phyloP scores from a whole-genome alignment of 2,797 vertebrate species.

The Tangara arthus region DNA sequence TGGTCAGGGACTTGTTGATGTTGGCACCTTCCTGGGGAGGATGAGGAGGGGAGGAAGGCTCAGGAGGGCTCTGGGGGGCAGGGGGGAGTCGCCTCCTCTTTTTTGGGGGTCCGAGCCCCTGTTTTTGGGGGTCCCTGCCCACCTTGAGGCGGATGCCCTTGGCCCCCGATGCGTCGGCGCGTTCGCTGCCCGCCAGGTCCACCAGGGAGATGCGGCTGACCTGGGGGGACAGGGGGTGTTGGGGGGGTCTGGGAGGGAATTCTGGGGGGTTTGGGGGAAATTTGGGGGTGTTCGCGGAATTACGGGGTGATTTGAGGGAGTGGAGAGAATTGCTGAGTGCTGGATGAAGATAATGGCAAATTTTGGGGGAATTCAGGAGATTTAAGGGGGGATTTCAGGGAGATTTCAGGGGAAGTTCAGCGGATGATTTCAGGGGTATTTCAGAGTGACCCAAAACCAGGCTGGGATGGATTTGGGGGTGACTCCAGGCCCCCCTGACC shows the following conservation, averaged over 20 bases:
- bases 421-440: too few relatives aligned
- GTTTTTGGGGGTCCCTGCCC: too few relatives aligned
- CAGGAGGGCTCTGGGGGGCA: too few relatives aligned
- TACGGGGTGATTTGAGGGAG: not conserved
- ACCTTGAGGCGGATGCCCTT: not conserved
- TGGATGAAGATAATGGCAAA: rapidly evolving
- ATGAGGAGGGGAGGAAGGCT: not conserved
- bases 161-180: not conserved
- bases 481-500: not conserved
- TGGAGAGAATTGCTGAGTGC: not conserved
- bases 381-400: not conserved
- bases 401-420: too few relatives aligned
- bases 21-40: not conserved
- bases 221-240: not conserved
- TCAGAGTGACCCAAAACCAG: too few relatives aligned
- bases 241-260: too few relatives aligned
- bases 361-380: not conserved
- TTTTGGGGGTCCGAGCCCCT: not conserved
- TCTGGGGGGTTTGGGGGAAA: too few relatives aligned
- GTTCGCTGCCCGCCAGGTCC: not conserved
- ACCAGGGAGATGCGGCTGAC: not conserved
- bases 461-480: too few relatives aligned
- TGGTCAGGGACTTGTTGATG: not conserved
- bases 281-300: too few relatives aligned
- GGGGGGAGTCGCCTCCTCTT: not conserved